Base-by-base conservation (phyloP, 2,797 vertebrate genomes). In the Syndactyla subalaris region DNA sequence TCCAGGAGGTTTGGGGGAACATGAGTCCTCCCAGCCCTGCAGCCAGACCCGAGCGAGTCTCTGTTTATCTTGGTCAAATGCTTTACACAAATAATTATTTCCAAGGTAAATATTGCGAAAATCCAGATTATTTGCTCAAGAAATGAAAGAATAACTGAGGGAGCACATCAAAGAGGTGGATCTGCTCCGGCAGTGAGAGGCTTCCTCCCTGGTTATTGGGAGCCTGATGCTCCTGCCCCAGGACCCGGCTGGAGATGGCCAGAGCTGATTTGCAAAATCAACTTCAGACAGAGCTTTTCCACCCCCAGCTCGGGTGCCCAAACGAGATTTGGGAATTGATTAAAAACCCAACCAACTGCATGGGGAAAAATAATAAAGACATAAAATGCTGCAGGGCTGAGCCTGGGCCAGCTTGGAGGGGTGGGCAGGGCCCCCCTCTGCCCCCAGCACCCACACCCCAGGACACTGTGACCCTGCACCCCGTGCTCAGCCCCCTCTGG, bases 61-160 rank as follows among this genome's bases (percentile, higher is more conserved):
- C 87, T 96, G 94, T 95, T 97, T 96, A 10, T 94, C 89, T 96
- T 95, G 91, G 90, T 95, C 26, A 0, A 73, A 54, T 32, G 80
- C 85, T 93, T 88, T 87, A 90, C 80, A 76, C 72, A 93, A 93
- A 91, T 85, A 70, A 89, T 96, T 58, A 58, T 93, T 96, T 93
- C 96, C 94, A 97, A 97, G 93, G 91, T 92, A 95, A 97, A 97
- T 92, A 93, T 88, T 94, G 94, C 65, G 89, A 72, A 92, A 95
- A 96, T 94, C 85, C 83, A 17, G 96, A 85, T 96, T 96, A 96
- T 97, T 97, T 97, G 96, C 95, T 96, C 95, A 97, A 95, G 96
- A 80, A 95, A 92, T 88, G 96, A 94, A 96, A 96, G 95, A 95
- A 97, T 92, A 97, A 96, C 96, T 89, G 83, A 0, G 19, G 94